These are phyloP conservation scores for Caerostris darwini DNA, from an alignment of 1,140 invertebrate species.

Conservation along the genomic window DNA sequence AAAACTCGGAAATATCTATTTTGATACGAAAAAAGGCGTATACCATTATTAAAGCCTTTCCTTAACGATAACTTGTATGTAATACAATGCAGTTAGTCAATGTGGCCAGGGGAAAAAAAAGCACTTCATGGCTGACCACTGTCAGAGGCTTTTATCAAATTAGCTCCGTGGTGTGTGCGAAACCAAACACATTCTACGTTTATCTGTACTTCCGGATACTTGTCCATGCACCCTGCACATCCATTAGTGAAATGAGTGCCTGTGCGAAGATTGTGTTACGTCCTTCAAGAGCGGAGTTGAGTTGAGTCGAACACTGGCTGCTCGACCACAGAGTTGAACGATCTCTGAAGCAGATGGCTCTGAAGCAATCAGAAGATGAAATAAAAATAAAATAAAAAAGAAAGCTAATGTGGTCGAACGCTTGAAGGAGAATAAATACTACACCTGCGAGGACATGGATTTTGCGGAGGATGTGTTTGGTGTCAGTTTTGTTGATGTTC, in stretches of 20 bases:
- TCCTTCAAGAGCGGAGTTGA: not conserved
- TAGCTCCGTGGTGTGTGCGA: not conserved
- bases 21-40: no score
- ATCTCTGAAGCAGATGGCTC: slow-evolving; percentile 11
- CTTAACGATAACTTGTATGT: no score
- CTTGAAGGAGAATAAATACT: slow-evolving; percentile 41
- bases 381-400: not conserved
- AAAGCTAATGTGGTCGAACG: slow-evolving; percentile 56
- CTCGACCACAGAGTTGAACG: not conserved
- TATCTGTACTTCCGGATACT: not conserved
- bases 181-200: slow-evolving; percentile 11
- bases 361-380: not conserved
- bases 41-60: no score
- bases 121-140: slow-evolving; percentile 12
- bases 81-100: no score
- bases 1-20: no score
- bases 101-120: not conserved
- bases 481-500: not conserved
- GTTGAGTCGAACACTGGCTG: not conserved
- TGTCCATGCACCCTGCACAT: not conserved
- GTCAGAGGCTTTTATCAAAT: slow-evolving; percentile 24
- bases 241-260: slow-evolving; percentile 32
- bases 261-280: not conserved
- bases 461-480: slow-evolving; percentile 57
- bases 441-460: slow-evolving; percentile 11